Evolutionary conservation across 2,888 invertebrate species (phyloP), one percentile per base, ranked within the genome.

Genomic region (Drosophila fungiperda): DNA sequence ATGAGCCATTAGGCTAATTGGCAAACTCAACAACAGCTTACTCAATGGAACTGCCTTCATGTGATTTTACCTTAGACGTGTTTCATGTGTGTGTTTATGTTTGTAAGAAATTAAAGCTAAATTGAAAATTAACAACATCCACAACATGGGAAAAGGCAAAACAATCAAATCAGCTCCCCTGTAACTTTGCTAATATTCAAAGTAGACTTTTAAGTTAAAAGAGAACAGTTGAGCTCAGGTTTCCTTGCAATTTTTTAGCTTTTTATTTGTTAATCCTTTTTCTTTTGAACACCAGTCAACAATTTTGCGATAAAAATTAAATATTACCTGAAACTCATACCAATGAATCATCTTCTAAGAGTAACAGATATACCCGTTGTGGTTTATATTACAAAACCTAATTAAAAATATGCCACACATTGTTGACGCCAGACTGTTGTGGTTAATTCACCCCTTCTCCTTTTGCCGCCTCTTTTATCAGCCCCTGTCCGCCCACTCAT

Each of bases 361-460:
- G 0, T 20, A 3, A 1, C 15, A 23, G 15, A 23, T 63, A 77
- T 49, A 45, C 78, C 73, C 55, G 17, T 3, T 45, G 7, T n/a
- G 8, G 17, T 7, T 17, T 32, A 20, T 11, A 38, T 9, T 40
- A 52, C 52, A 77, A 77, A 84, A 84, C 66, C 85, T 83, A 85
- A 85, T 89, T 87, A 85, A 81, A 87, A 87, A 85, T 76, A 85
- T 85, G 60, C 68, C 67, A 49, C 57, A 64, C 62, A 68, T 55
- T 70, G 59, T 68, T 50, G 71, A 58, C 48, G 72, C 40, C 15
- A 32, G 55, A 26, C 50, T 64, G 23, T 60, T 65, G 36, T 66
- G 74, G 79, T 33, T 65, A 33, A 49, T 26, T 35, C 23, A 36
- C 36, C 29, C 23, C 6, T 49, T 17, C 12, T 36, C 11, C 35